A percentile compares a stretch with the other conserved stretches of the same genome.
phyloP scores from a whole-genome alignment of 1,140 invertebrate genomes.

The Calliopsis andreniformis region DNA sequence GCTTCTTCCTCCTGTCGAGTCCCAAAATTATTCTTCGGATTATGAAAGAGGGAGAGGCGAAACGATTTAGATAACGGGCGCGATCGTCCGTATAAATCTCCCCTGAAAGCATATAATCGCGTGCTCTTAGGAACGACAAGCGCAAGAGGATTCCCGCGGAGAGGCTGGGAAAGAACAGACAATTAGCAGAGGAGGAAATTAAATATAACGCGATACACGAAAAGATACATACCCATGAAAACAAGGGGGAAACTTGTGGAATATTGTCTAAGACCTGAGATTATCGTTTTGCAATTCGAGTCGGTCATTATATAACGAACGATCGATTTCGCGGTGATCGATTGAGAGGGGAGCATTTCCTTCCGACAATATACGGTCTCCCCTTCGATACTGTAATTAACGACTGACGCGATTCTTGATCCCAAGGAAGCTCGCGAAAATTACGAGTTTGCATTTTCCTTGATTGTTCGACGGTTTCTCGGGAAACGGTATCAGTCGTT shows the following conservation, averaged over 20 bases:
- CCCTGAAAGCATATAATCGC: conserved; percentile 25
- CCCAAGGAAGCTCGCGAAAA: not conserved
- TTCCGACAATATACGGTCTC: not conserved
- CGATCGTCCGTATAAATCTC: conserved; percentile 53
- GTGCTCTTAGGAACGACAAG: not conserved
- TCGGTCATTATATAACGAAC: not conserved
- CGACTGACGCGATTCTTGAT: not conserved
- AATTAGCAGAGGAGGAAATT: conserved; percentile 17
- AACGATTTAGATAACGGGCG: conserved; percentile 11
- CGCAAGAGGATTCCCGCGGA: not conserved
- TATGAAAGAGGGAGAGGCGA: conserved; percentile 14
- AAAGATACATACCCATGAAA: conserved; percentile 19
- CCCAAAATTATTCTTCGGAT: conserved; percentile 56
- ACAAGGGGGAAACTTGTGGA: not conserved
- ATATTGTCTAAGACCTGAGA: not conserved
- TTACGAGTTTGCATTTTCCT: conserved; percentile 39
- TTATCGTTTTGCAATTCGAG: too few species aligned
- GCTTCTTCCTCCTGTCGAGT: not conserved
- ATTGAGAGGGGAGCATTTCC: not conserved
- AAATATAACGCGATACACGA: conserved; percentile 34
- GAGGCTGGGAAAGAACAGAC: too few species aligned
- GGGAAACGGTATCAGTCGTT: conserved; percentile 25
- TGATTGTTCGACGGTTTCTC: conserved; percentile 13
- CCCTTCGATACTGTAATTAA: conserved; percentile 14
- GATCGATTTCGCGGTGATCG: not conserved